Percentiles rank a stretch among this genome's conserved stretches.
These are phyloP conservation scores for Dasyprocta punctata DNA, from an alignment of 2,113 vertebrate species.

Conservation along the genomic window DNA sequence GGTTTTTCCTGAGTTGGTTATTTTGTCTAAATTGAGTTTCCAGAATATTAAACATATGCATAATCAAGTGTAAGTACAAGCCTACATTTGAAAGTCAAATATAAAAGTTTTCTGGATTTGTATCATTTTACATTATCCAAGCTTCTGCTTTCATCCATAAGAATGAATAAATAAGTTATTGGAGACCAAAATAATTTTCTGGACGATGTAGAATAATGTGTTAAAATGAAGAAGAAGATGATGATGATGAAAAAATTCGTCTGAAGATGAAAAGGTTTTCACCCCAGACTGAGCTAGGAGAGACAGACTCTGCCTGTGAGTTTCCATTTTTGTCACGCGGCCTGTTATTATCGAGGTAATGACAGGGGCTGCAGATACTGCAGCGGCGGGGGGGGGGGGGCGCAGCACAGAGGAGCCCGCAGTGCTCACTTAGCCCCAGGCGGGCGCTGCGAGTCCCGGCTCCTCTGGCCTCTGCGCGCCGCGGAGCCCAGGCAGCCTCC, in stretches of 20 bases:
- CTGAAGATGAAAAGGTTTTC: conserved; percentile 48
- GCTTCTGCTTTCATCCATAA: conserved; percentile 36
- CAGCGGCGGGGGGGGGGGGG: not conserved
- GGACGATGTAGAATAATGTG: conserved; percentile 25
- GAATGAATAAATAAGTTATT: conserved; percentile 69
- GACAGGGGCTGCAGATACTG: not conserved
- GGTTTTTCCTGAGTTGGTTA: not conserved
- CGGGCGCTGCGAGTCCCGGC: not conserved
- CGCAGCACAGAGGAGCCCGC: not conserved
- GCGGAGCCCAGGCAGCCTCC: not conserved
- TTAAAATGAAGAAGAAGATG: conserved; percentile 21
- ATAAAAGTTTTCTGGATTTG: conserved; percentile 52
- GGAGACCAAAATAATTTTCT: conserved; percentile 66
- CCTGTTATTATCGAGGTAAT: not conserved
- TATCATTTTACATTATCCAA: conserved; percentile 65
- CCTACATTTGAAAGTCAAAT: conserved; percentile 69
- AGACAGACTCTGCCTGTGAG: conserved; percentile 2
- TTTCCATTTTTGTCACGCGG: not conserved
- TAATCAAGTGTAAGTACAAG: conserved; percentile 58
- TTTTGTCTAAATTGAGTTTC: conserved; percentile 38
- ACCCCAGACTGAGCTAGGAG: not conserved
- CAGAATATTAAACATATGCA: conserved; percentile 45
- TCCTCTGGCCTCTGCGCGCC: not conserved
- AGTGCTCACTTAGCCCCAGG: not conserved
- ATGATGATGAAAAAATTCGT: not conserved